These are phyloP conservation scores for Noctua comes DNA, from an alignment of 2,888 invertebrate species.

Conservation along the genomic window DNA sequence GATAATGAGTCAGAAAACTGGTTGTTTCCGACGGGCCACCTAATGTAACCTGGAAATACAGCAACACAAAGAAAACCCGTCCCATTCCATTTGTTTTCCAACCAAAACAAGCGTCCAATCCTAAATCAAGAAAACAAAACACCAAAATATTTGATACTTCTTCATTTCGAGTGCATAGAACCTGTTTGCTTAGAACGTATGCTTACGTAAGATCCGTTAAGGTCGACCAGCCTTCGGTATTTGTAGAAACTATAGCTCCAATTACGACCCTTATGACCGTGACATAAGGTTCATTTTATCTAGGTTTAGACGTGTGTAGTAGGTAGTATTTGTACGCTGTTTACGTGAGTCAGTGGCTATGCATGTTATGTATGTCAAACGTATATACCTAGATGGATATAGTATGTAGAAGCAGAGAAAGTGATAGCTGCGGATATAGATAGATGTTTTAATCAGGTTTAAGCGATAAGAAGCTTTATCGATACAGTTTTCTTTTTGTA, in stretches of 20 bases:
- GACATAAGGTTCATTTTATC: constrained; percentile 61
- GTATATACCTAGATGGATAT: constrained; percentile 30
- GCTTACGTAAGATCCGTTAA: constrained; percentile 74
- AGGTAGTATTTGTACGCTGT: constrained; percentile 62
- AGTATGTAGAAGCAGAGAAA: constrained; percentile 48
- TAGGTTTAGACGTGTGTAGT: constrained; percentile 27
- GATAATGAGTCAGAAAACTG: neutral
- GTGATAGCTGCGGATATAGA: constrained; percentile 34
- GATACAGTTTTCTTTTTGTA: neutral
- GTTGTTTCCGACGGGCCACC: neutral
- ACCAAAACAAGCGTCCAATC: neutral
- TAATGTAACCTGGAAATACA: neutral
- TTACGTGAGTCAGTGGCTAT: constrained; percentile 63
- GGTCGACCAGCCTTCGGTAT: constrained; percentile 71
- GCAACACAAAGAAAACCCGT: neutral
- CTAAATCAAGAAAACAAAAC: constrained; percentile 34
- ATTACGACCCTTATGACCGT: constrained; percentile 58
- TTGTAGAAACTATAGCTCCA: constrained; percentile 48
- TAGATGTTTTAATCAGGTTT: constrained; percentile 7
- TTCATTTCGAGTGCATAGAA: constrained; percentile 60
- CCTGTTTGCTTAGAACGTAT: constrained; percentile 66
- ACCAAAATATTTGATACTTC: constrained; percentile 34
- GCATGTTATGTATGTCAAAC: constrained; percentile 59
- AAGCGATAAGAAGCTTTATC: neutral
- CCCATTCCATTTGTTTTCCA: neutral